phyloP scores from a whole-genome alignment of 2,888 invertebrate species.

The Zhengitettix transpicula region DNA sequence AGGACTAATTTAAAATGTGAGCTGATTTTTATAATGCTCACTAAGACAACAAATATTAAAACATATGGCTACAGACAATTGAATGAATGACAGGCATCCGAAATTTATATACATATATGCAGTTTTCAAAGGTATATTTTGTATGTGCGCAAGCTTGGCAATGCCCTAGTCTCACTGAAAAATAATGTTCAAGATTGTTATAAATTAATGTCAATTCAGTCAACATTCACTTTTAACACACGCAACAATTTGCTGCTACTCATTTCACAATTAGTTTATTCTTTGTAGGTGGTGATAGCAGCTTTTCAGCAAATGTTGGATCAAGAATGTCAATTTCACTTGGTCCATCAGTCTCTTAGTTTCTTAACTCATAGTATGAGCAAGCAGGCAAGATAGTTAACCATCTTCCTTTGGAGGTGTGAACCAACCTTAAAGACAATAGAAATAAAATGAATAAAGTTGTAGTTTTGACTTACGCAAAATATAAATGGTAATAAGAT shows the following conservation, averaged over 20 bases:
- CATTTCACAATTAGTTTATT: background rate
- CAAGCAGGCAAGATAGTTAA: conserved; percentile 34
- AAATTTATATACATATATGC: too few relatives aligned
- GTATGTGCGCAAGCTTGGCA: too few relatives aligned
- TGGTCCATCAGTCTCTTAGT: background rate
- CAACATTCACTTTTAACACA: background rate
- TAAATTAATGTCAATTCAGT: background rate
- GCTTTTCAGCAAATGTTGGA: background rate
- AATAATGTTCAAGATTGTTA: background rate
- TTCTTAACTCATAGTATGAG: background rate
- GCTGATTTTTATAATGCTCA: too few relatives aligned
- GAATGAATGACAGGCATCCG: too few relatives aligned
- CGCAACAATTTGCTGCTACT: background rate
- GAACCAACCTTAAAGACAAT: conserved; percentile 59
- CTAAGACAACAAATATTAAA: too few relatives aligned
- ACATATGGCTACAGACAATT: too few relatives aligned
- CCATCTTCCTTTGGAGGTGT: conserved; percentile 84
- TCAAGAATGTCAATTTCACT: background rate
- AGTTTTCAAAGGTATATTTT: too few relatives aligned
- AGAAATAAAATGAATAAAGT: conserved; percentile 5
- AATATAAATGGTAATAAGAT: background rate
- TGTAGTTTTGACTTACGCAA: background rate
- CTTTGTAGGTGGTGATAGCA: background rate
- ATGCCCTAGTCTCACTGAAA: too few relatives aligned
- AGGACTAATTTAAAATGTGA: too few relatives aligned